Conservation (phyloP, 35 echinoderm and acorn worm genomes). For the Hemicentrotus pulcherrimus region DNA sequence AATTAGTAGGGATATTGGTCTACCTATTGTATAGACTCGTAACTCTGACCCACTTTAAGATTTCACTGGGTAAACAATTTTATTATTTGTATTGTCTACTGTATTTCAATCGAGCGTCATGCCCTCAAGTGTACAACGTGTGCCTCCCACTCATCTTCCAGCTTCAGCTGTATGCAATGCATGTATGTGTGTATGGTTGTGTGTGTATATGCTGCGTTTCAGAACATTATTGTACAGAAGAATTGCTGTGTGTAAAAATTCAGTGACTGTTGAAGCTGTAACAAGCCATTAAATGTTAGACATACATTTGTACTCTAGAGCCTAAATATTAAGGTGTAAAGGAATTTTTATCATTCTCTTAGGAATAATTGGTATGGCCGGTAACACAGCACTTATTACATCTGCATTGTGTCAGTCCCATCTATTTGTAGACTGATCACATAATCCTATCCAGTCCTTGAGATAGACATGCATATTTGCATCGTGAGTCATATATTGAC, state of each 20-base stretch:
- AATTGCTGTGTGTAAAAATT: background rate
- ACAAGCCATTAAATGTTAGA: background rate
- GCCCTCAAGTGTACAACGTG: background rate
- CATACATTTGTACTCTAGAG: too few species aligned
- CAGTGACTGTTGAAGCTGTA: background rate
- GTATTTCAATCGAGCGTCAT: background rate
- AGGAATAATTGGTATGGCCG: background rate
- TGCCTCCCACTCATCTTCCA: background rate
- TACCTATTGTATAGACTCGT: conserved; percentile 13
- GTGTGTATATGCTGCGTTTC: background rate
- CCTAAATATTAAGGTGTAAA: background rate
- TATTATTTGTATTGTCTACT: conserved; percentile 40
- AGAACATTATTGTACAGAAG: background rate
- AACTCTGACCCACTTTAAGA: conserved; percentile 25
- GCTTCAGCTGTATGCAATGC: background rate
- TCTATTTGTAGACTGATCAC: background rate
- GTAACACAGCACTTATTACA: background rate
- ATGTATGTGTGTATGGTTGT: background rate
- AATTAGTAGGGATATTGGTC: background rate
- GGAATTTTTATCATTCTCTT: background rate
- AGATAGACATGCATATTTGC: background rate
- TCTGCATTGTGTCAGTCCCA: background rate
- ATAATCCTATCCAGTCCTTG: background rate
- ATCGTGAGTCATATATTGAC: background rate
- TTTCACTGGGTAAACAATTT: conserved; percentile 7